A percentile compares a stretch with the other conserved stretches of the same genome.
Conservation (phyloP, 2,797 vertebrate genomes). For the Huso huso region DNA sequence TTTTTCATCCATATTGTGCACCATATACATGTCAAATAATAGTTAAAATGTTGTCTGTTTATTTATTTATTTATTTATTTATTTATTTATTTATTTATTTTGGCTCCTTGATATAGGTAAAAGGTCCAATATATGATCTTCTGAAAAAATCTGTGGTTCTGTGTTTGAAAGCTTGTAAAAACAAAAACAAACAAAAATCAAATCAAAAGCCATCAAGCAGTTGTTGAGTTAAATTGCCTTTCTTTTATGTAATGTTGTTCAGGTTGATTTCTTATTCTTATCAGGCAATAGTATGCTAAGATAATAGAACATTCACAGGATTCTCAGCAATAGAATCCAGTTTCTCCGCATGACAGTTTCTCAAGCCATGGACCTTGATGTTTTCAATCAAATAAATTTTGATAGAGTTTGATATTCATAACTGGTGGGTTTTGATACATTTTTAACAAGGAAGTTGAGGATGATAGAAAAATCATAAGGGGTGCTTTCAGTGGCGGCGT, state of each 20-base stretch:
- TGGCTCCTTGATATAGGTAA: no score
- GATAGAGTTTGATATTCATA: constrained; percentile 43
- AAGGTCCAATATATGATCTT: no score
- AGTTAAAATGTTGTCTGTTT: no score
- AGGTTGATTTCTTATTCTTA: constrained; percentile 33
- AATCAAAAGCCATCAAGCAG: neutral
- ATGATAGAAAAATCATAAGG: constrained; percentile 31
- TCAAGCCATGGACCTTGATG: constrained; percentile 41
- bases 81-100: no score
- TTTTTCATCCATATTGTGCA: no score
- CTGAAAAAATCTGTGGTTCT: neutral
- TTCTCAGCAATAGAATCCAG: constrained; percentile 26
- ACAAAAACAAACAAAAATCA: neutral
- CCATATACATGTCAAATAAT: no score
- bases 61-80: no score
- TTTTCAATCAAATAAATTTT: constrained; percentile 50
- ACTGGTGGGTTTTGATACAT: constrained; percentile 41
- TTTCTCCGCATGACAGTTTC: constrained; percentile 34
- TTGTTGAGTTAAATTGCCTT: constrained; percentile 3
- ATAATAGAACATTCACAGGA: constrained; percentile 28
- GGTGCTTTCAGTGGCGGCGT: neutral
- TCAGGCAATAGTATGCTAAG: constrained; percentile 17
- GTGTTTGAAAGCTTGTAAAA: neutral
- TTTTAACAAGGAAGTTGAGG: constrained; percentile 46
- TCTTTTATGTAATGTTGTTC: constrained; percentile 8